Evolutionary conservation across 2,113 vertebrate species (phyloP), one percentile per base, ranked within the genome.

Genomic region (Pterocles orientalis): DNA sequence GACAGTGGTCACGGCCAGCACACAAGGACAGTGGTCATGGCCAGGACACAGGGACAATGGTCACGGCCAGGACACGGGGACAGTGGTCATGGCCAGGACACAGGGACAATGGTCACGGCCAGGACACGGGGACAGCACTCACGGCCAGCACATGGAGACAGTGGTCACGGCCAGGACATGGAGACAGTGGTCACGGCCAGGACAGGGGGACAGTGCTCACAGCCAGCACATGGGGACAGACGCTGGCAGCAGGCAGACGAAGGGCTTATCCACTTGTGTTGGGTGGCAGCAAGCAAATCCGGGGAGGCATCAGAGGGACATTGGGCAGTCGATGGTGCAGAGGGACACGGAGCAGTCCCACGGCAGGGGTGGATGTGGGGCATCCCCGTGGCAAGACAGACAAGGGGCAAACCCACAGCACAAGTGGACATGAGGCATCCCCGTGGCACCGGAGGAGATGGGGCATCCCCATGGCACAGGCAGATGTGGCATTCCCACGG

Each of bases 381-480:
- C 53, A 39, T 13, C 26, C 51, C 10, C 8, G 10, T 9, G 14
- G 36, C 9, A 8, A 12, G 31, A 86, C 5, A 20, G 72, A 50
- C 14, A 26, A 5, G 7, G 16, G 26, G 28, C n/a, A 62, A 41
- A 41, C 16, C 41, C n/a, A 48, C 6, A 6, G 65, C 21, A 14
- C 14, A 13, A 18, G 4, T 13, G 3, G 39, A 33, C 4, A 15
- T 20, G 8, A 25, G 31, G 24, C 53, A 39, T 13, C 26, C 51
- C 10, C 11, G 9, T 9, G 14, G 36, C 9, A 8, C 14, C 4
- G 26, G 82, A 5, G 24, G 72, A 50, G 12, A 26, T 6, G 7
- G 16, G 26, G 28, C n/a, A 62, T 12, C 34, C 8, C 15, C 7
- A 18, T 0, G 0, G 43, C 69, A 29, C 9, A 3, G 29, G 39